Evolutionary conservation across 2,113 vertebrate species (phyloP).

Genomic region (Aegithalos caudatus): DNA sequence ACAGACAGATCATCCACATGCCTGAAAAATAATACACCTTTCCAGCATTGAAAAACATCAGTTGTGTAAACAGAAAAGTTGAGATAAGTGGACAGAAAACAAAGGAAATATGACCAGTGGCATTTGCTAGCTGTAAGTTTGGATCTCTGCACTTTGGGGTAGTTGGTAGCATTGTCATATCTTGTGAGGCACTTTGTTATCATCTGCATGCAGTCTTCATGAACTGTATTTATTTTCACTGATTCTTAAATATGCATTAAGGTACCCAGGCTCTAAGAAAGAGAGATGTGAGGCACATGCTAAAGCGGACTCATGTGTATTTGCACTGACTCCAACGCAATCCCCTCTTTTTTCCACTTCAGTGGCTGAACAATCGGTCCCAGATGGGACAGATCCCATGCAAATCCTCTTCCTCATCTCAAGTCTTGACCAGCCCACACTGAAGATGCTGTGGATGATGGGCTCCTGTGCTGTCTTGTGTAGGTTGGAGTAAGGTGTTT

Average conservation of each 20-base stretch:
- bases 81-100: background rate
- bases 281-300: background rate
- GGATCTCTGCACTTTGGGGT: background rate
- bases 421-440: background rate
- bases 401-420: background rate
- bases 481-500: background rate
- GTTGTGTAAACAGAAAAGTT: background rate
- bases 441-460: background rate
- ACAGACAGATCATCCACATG: background rate
- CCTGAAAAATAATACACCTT: background rate
- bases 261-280: background rate
- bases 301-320: background rate
- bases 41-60: background rate
- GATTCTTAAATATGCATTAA: background rate
- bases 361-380: background rate
- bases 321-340: background rate
- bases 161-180: background rate
- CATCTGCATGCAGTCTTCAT: background rate
- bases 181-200: background rate
- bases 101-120: background rate
- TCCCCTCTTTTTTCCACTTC: background rate
- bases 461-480: background rate
- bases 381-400: background rate
- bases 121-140: background rate
- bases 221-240: background rate